Conservation (phyloP, 37 sponge, comb jelly and placozoan species). For the Tethya wilhelma region DNA sequence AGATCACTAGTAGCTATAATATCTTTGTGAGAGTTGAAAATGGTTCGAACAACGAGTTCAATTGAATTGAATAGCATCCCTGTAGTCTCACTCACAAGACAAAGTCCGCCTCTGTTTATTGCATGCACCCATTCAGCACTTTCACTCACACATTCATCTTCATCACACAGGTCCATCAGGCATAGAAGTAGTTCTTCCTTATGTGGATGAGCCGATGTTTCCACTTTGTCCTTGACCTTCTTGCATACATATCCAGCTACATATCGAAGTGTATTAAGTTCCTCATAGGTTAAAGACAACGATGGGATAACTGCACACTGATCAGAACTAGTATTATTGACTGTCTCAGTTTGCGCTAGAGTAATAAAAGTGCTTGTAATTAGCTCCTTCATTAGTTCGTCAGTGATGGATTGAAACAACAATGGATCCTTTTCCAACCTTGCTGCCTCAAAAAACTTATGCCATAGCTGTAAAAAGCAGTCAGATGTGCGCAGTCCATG, state of each 20-base stretch:
- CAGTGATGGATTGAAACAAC: constrained; percentile 6
- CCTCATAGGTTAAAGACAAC: constrained; percentile 16
- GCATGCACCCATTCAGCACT: constrained; percentile 14
- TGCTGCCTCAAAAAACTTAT: not conserved
- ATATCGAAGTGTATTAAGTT: constrained; percentile 35
- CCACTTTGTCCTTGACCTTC: constrained; percentile 2
- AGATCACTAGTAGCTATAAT: not conserved
- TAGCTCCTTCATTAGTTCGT: not conserved
- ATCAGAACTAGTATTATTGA: no score
- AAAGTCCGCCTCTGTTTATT: constrained; percentile 47
- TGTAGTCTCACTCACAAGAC: constrained; percentile 14
- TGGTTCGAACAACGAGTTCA: constrained; percentile 6
- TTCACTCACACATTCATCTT: not conserved
- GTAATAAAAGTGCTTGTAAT: not conserved
- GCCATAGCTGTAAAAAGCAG: not conserved
- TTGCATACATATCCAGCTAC: constrained; percentile 41
- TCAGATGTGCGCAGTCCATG: not conserved
- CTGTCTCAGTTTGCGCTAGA: no score
- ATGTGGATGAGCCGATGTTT: constrained; percentile 11
- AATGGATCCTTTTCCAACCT: not conserved
- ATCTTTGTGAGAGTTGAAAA: not conserved
- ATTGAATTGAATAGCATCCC: constrained; percentile 19
- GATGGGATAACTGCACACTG: no score
- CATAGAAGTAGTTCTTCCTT: constrained; percentile 22
- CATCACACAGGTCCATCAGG: constrained; percentile 16